Evolutionary conservation across 2,888 invertebrate species (phyloP).

Genomic region (Andrena dorsata): DNA sequence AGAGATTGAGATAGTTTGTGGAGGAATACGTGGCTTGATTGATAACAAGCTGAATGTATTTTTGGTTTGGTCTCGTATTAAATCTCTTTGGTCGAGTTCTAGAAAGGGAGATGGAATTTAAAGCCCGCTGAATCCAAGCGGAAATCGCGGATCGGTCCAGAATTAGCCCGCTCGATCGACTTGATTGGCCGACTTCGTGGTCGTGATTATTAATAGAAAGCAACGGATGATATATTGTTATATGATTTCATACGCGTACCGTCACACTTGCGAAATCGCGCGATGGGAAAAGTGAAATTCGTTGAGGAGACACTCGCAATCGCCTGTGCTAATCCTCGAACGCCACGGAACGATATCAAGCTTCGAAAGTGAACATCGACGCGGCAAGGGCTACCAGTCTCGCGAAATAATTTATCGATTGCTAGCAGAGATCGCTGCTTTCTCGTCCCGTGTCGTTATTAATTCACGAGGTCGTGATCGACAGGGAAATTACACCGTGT

Average conservation of each 20-base stretch:
- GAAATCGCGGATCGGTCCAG: slow-evolving; percentile 32
- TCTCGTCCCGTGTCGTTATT: slow-evolving; percentile 70
- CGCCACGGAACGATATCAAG: no score
- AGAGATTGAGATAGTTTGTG: no score
- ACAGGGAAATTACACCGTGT: slow-evolving; percentile 35
- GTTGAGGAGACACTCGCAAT: neutral
- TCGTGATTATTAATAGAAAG: slow-evolving; percentile 75
- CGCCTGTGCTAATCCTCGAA: no score
- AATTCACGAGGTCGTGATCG: slow-evolving; percentile 47
- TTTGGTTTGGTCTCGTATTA: no score
- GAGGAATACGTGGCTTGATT: no score
- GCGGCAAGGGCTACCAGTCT: slow-evolving; percentile 42
- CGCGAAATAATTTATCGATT: slow-evolving; percentile 67
- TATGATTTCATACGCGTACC: slow-evolving; percentile 5
- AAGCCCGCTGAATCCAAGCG: neutral
- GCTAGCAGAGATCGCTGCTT: slow-evolving; percentile 65
- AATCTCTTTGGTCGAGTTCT: no score
- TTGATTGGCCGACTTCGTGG: slow-evolving; percentile 73
- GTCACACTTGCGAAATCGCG: neutral
- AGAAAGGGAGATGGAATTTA: no score
- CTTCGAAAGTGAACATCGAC: slow-evolving; percentile 27
- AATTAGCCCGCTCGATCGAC: slow-evolving; percentile 57
- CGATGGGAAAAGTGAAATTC: slow-evolving; percentile 24
- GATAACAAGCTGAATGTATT: no score
- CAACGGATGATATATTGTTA: slow-evolving; percentile 33